Percentiles rank a stretch among this genome's conserved stretches.
phyloP scores from a whole-genome alignment of 2,113 vertebrate species.

The Pagrus major region DNA sequence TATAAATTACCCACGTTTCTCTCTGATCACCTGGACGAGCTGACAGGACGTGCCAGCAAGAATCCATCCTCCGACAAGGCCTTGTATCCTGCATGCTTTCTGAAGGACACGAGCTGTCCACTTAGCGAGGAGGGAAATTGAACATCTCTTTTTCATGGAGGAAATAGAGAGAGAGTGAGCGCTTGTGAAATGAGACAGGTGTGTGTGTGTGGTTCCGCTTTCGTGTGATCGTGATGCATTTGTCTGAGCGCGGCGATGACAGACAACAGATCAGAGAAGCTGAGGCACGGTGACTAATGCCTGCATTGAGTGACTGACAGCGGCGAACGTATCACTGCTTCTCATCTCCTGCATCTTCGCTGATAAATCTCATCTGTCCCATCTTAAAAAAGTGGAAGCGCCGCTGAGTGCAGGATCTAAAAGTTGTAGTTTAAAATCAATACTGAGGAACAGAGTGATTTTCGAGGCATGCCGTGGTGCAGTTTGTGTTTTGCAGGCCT shows the following conservation, averaged over 20 bases:
- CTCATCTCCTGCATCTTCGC: slow-evolving; percentile 65
- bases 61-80: slow-evolving; percentile 73
- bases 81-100: slow-evolving; percentile 61
- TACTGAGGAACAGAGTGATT: slow-evolving; percentile 59
- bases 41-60: slow-evolving; percentile 69
- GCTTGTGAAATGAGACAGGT: slow-evolving; percentile 63
- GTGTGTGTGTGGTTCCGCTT: slow-evolving; percentile 34
- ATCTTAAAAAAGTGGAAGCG: slow-evolving; percentile 58
- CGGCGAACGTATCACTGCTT: slow-evolving; percentile 62
- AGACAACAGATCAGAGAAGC: slow-evolving; percentile 76
- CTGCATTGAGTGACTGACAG: slow-evolving; percentile 77
- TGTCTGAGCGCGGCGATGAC: slow-evolving; percentile 66
- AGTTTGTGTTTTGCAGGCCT: slow-evolving; percentile 46
- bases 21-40: slow-evolving; percentile 65
- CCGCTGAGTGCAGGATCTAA: slow-evolving; percentile 49
- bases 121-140: slow-evolving; percentile 75
- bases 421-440: slow-evolving; percentile 73
- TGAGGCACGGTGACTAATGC: slow-evolving; percentile 72
- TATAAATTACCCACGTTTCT: slow-evolving; percentile 62
- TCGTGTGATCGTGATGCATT: slow-evolving; percentile 63
- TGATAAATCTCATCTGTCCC: slow-evolving; percentile 74
- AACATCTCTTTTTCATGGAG: slow-evolving; percentile 77
- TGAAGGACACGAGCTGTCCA: slow-evolving; percentile 79
- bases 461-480: slow-evolving; percentile 39
- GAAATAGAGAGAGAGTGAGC: slow-evolving; percentile 31